These are phyloP conservation scores for Darevskia nairensis DNA, from an alignment of 2,797 vertebrate species.

Conservation along the genomic window DNA sequence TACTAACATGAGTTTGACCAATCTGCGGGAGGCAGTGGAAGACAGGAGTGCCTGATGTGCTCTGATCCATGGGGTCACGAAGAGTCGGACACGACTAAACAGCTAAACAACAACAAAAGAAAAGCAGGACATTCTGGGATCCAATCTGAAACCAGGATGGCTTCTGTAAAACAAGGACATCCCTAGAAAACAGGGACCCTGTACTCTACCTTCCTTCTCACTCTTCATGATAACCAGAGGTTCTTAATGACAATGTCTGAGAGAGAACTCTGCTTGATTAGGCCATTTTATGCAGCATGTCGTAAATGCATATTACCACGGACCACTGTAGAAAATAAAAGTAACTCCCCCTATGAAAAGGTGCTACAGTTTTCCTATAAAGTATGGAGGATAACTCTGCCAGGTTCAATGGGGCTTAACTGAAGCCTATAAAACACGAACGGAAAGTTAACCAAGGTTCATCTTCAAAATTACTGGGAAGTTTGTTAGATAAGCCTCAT, in stretches of 20 bases:
- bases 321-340: conserved; percentile 34
- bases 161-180: no score
- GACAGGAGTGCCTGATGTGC: no score
- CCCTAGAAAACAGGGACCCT: background rate
- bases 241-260: background rate
- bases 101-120: no score
- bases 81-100: no score
- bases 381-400: conserved; percentile 27
- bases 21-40: no score
- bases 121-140: no score
- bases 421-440: conserved; percentile 59
- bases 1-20: no score
- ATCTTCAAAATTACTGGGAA: conserved; percentile 50
- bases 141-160: no score
- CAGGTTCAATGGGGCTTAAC: conserved; percentile 53
- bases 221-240: background rate
- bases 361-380: conserved; percentile 33
- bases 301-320: conserved; percentile 24
- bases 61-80: no score
- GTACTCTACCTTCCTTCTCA: conserved; percentile 3
- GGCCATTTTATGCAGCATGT: conserved; percentile 16
- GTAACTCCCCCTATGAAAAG: conserved; percentile 19
- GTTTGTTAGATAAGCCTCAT: conserved; percentile 58
- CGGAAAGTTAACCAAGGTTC: conserved; percentile 62
- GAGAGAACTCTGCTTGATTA: conserved; percentile 1